These are phyloP conservation scores for Gambelia wislizenii DNA, from an alignment of 2,797 vertebrate species.

Conservation along the genomic window DNA sequence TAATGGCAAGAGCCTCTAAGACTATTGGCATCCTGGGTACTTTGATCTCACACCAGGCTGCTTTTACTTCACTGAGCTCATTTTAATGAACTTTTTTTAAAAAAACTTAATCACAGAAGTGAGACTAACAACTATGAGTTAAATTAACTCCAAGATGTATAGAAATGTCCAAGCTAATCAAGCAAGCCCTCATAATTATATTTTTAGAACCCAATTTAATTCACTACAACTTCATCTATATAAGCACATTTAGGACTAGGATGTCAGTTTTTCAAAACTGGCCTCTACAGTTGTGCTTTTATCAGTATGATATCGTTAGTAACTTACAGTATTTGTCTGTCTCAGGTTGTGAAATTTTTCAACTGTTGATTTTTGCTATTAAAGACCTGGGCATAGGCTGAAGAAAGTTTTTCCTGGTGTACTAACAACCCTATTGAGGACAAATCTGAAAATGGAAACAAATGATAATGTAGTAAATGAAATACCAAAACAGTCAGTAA, in stretches of 20 bases:
- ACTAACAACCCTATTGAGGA: background rate
- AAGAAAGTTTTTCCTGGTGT: background rate
- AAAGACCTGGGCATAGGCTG: background rate
- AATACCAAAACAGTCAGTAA: background rate
- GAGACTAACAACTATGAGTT: constrained; percentile 25
- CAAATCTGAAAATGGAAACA: background rate
- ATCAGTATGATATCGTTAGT: background rate
- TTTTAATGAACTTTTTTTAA: background rate
- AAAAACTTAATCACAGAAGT: constrained; percentile 40
- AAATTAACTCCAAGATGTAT: background rate
- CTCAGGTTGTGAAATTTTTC: background rate
- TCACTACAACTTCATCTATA: background rate
- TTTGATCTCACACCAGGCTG: constrained; percentile 46
- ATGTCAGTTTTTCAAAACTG: background rate
- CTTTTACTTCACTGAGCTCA: constrained; percentile 5
- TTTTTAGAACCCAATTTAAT: background rate
- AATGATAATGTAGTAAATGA: background rate
- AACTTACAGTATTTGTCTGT: background rate
- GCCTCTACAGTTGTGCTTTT: background rate
- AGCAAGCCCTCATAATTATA: background rate
- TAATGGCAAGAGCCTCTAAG: constrained; percentile 48
- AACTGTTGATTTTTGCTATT: background rate
- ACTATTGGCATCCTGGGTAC: constrained; percentile 57
- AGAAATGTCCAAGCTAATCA: background rate
- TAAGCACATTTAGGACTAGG: background rate